Percentiles rank a stretch among this genome's conserved stretches.
These are phyloP conservation scores for Panulirus ornatus DNA, from an alignment of 1,140 invertebrate genomes.

Conservation along the genomic window DNA sequence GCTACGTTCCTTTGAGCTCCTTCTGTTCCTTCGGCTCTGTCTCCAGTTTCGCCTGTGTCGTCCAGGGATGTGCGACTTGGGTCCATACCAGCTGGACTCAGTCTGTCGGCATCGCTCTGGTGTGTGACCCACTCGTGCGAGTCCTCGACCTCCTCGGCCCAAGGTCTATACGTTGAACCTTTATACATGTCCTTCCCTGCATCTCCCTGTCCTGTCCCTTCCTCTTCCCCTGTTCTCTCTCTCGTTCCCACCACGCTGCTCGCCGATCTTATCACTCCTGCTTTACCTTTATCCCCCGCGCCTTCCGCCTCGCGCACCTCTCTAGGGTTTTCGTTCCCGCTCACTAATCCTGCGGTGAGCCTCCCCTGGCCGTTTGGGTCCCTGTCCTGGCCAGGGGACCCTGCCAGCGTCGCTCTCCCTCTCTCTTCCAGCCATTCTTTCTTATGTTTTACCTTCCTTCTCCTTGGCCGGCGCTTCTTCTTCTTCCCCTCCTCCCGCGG, in stretches of 20 bases:
- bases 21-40: not conserved
- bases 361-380: not conserved
- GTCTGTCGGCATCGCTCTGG: too few species aligned
- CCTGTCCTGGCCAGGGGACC: not conserved
- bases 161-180: not conserved
- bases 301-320: not conserved
- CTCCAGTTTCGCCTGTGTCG: not conserved
- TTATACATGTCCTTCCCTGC: too few species aligned
- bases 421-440: not conserved
- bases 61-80: too few species aligned
- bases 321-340: not conserved
- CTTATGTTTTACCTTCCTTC: slow-evolving; percentile 17
- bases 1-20: not conserved
- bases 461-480: slow-evolving; percentile 12
- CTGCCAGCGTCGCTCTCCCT: not conserved
- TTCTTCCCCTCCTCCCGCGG: slow-evolving; percentile 4
- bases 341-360: not conserved
- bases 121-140: too few species aligned
- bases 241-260: not conserved
- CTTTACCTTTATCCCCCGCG: not conserved
- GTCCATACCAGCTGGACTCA: too few species aligned
- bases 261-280: not conserved
- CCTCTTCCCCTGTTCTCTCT: not conserved
- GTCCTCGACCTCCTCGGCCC: slow-evolving; percentile 38
- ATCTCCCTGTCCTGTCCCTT: too few species aligned